Evolutionary conservation across 2,888 invertebrate species (phyloP).

Genomic region (Hermodice carunculata): DNA sequence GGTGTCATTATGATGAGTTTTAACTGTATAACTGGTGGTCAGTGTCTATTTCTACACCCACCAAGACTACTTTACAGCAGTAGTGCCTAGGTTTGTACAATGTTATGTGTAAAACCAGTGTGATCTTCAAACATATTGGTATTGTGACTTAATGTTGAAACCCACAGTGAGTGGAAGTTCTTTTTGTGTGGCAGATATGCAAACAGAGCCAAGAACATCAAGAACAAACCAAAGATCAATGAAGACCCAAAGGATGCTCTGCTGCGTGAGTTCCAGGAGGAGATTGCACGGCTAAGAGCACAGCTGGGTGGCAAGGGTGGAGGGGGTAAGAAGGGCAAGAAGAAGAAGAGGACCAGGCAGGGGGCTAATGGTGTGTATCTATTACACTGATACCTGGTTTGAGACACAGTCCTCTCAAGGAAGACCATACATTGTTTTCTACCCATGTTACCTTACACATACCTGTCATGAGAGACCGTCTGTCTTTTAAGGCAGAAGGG

Average conservation of each 20-base stretch:
- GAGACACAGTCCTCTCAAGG: too few relatives aligned
- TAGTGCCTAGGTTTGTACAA: too few relatives aligned
- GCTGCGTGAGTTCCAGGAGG: slow-evolving; percentile 93
- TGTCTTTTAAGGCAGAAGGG: too few relatives aligned
- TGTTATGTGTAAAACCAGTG: not conserved
- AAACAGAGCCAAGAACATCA: slow-evolving; percentile 97
- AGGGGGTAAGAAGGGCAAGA: slow-evolving; percentile 66
- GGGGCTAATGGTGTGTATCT: slow-evolving; percentile 53
- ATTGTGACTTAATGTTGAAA: not conserved
- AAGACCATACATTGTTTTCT: too few relatives aligned
- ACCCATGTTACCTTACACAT: too few relatives aligned
- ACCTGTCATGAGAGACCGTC: too few relatives aligned
- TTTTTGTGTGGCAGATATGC: slow-evolving; percentile 77
- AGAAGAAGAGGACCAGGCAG: slow-evolving; percentile 48
- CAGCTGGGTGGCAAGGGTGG: slow-evolving; percentile 65
- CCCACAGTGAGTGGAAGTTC: not conserved
- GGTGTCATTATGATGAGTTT: too few relatives aligned
- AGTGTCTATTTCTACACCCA: too few relatives aligned
- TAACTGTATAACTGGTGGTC: too few relatives aligned
- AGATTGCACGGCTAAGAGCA: slow-evolving; percentile 80
- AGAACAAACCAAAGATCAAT: slow-evolving; percentile 98
- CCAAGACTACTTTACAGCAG: too few relatives aligned
- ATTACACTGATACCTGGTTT: too few relatives aligned
- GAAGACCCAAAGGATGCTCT: slow-evolving; percentile 99
- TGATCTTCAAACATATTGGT: not conserved